phyloP scores from a whole-genome alignment of 1,140 invertebrate genomes.

The Neocloeon triangulifer region DNA sequence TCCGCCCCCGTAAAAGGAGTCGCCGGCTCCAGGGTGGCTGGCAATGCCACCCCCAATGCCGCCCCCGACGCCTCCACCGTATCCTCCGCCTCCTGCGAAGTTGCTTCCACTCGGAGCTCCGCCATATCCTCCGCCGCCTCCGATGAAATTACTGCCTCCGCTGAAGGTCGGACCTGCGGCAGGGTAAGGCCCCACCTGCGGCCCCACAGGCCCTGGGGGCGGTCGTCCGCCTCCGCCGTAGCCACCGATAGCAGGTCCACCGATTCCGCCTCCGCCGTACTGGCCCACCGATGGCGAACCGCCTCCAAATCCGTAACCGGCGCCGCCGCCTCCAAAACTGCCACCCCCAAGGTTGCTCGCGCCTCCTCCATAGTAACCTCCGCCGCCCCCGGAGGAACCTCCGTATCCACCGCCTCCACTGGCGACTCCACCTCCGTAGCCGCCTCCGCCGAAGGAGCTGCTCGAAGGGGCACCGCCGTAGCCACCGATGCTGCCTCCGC shows the following conservation, averaged over 20 bases:
- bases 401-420: conserved; percentile 9
- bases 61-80: not conserved
- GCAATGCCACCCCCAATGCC: not conserved
- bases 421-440: conserved; percentile 9
- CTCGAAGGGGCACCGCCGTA: conserved; percentile 10
- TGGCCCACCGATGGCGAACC: conserved; percentile 10
- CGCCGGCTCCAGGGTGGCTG: not conserved
- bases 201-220: too few species aligned
- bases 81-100: conserved; percentile 3
- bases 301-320: conserved; percentile 11
- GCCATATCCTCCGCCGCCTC: not conserved
- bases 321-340: conserved; percentile 14
- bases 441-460: conserved; percentile 8
- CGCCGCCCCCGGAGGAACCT: conserved; percentile 16
- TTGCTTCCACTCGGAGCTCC: not conserved
- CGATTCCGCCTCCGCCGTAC: conserved; percentile 15
- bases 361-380: too few species aligned
- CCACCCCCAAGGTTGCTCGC: conserved; percentile 13
- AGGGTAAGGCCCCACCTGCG: too few species aligned
- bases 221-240: conserved; percentile 4
- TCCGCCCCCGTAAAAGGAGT: too few species aligned
- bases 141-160: too few species aligned
- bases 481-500: conserved; percentile 11
- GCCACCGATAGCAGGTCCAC: conserved; percentile 3
- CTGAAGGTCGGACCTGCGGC: too few species aligned